Conservation (phyloP, 1,140 invertebrate species). For the Drosophila virilis region DNA sequence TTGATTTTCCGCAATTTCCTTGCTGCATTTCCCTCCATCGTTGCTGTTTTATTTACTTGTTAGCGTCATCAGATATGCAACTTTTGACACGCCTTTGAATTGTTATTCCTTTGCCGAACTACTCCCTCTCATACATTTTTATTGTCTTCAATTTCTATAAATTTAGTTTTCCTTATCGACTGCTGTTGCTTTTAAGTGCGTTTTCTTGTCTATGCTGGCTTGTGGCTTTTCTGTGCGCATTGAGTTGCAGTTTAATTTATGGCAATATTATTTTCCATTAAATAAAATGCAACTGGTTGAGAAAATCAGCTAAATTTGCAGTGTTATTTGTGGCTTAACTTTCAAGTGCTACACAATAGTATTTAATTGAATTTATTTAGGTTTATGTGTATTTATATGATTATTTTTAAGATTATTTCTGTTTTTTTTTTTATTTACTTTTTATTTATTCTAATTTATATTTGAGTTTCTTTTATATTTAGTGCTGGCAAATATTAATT, state of each 20-base stretch:
- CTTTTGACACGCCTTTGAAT: conserved; percentile 36
- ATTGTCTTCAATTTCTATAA: not conserved
- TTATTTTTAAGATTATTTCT: not conserved
- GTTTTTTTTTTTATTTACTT: not conserved
- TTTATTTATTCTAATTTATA: not conserved
- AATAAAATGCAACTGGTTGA: not conserved
- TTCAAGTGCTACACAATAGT: not conserved
- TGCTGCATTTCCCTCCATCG: conserved; percentile 18
- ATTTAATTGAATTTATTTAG: not conserved
- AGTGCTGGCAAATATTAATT: too few species aligned
- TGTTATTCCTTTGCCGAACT: not conserved
- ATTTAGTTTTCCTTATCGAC: not conserved
- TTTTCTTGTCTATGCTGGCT: not conserved
- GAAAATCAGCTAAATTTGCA: not conserved
- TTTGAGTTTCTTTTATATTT: too few species aligned
- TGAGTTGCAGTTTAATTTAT: conserved; percentile 4
- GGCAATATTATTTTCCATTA: not conserved
- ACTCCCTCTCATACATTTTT: not conserved
- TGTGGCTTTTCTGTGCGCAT: conserved; percentile 1
- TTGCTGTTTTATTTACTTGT: conserved; percentile 1
- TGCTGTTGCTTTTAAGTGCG: not conserved
- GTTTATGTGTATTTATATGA: not conserved
- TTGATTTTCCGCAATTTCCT: conserved; percentile 3
- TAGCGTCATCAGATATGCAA: conserved; percentile 56
- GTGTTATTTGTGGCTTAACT: not conserved